Conservation (phyloP, 2,113 vertebrate species). For the Eublepharis macularius region DNA sequence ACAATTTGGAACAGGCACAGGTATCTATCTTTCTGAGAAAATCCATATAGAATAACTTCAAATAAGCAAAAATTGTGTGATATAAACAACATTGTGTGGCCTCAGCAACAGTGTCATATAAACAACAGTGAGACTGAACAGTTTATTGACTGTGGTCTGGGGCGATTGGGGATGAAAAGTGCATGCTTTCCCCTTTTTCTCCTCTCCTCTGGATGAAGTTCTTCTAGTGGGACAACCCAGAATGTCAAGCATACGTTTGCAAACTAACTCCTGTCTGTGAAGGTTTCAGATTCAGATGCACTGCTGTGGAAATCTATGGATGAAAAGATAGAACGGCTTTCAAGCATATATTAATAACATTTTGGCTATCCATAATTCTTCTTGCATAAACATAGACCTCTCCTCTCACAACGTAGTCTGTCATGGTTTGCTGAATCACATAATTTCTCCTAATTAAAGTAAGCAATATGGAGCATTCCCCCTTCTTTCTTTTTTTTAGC, state of each 20-base stretch:
- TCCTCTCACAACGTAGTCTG: constrained; percentile 68
- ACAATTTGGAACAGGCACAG: too few relatives aligned
- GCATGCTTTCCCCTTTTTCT: background rate
- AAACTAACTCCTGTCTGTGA: constrained; percentile 23
- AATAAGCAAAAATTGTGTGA: too few relatives aligned
- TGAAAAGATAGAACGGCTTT: constrained; percentile 65
- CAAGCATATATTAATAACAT: constrained; percentile 34
- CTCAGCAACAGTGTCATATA: too few relatives aligned
- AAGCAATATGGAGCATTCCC: constrained; percentile 60
- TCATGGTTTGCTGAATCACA: constrained; percentile 74
- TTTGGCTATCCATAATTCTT: constrained; percentile 71
- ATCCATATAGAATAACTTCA: too few relatives aligned
- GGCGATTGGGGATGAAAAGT: background rate
- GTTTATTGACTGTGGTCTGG: background rate
- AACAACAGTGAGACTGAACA: background rate
- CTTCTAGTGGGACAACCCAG: constrained; percentile 25
- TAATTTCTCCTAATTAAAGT: constrained; percentile 79
- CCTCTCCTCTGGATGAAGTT: background rate
- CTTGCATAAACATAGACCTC: constrained; percentile 64
- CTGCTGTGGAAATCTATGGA: constrained; percentile 67
- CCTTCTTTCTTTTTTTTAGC: constrained; percentile 47
- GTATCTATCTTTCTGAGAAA: too few relatives aligned
- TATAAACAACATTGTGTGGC: background rate
- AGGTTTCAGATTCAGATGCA: constrained; percentile 55
- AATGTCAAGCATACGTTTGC: constrained; percentile 6